Base-by-base conservation (phyloP, 2,113 vertebrate species). In the Corythornis cristatus region DNA sequence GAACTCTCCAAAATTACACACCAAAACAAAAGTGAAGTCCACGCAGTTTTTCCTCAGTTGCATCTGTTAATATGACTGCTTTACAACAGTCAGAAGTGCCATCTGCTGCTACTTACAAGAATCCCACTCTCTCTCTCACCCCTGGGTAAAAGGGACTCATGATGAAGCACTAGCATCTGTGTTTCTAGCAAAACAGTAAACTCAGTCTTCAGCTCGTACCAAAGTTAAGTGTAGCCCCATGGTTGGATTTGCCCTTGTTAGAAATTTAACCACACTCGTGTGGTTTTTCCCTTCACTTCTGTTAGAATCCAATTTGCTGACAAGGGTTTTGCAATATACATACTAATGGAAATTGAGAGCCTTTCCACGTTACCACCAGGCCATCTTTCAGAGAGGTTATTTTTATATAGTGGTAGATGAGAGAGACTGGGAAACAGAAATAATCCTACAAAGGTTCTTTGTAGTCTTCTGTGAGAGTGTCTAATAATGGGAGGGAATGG, bases 21-120 rank as follows among this genome's bases (percentile, higher is more conserved):
- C 14, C 4, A 6, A 61, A 90, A 75, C 53, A 51, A 71, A 33
- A 7, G 58, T 61, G 29, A 87, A 65, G 42, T 53, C 50, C 54
- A 8, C 3, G 1, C 40, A 18, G 42, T 33, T 91, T 90, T 33
- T 25, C 43, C 42, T 73, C 57, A 35, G 2, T 9, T 3, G 15
- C 50, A 21, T 91, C 71, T 83, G 67, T 86, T 91, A 87, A 66
- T 73, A 46, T 65, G 26, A 35, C 51, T 73, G 71, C 31, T 83
- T 89, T 50, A 62, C 83, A 89, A 93, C 4, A 85, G 71, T 66
- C 71, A 80, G 78, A 96, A 95, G 43, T 70, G 51, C 78, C 91
- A 94, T 87, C 89, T 95, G 91, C 81, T 87, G 78, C 93, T 86
- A 8, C 48, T 73, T 42, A 76, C 42, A 70, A 70, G 43, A 89